Evolutionary conservation across 1,140 invertebrate species (phyloP), one percentile per base, ranked within the genome.

Genomic region (Dendroctonus ponderosae): DNA sequence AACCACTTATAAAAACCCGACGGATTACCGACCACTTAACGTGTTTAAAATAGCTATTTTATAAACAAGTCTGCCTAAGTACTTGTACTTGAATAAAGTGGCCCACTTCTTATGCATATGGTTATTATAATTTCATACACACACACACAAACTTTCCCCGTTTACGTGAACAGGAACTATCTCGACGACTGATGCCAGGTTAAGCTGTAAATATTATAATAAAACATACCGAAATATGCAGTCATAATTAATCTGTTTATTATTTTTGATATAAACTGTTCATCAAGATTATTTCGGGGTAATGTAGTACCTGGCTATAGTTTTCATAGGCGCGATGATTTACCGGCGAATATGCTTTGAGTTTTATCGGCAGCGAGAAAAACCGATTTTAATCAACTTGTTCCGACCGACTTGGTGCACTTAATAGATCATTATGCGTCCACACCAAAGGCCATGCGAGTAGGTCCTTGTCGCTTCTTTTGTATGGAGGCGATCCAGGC

Each of bases 11-110:
- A 58, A 58, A 58, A 56, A 26, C 26, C 49, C 11, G 7, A 46
- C 14, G 56, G 56, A 58, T 44, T 58, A 62, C 60, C 60, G 60
- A 6, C 57, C 70, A 72, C 70, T 73, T 70, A 62, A 59, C 67
- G 56, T 71, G 71, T 75, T 72, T 72, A 76, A 76, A 76, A 75
- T 76, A 76, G 74, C 73, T 74, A 73, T 73, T 75, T 76, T 76
- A 76, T 74, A 75, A 75, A 76, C 74, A 76, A 74, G 72, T 70
- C 72, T 69, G 62, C 58, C 67, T 76, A 76, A 76, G 74, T 76
- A 75, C 61, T 54, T 66, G 69, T 68, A 74, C 74, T 76, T 76
- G 74, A 75, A 72, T 61, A 70, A 76, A 76, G 74, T 76, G 74
- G 70, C 69, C 71, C 71, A 74, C 73, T 73, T 75, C 74, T 72